These are phyloP conservation scores for Telmatochromis sp. DNA, from an alignment of 2,113 vertebrate genomes.

Conservation along the genomic window DNA sequence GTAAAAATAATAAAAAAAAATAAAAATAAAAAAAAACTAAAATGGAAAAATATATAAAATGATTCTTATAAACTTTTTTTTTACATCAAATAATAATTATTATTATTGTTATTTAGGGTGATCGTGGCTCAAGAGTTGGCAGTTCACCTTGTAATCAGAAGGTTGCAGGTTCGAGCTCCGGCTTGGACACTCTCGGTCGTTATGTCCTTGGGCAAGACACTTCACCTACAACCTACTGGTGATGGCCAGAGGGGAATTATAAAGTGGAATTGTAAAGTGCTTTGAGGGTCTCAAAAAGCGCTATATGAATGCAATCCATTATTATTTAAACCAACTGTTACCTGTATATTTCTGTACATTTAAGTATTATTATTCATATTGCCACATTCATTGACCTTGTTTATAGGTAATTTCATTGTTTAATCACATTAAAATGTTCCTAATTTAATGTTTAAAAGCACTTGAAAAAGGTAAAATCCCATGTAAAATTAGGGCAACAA, in stretches of 20 bases:
- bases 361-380: background rate
- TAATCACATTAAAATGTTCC: background rate
- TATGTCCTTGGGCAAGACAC: fast-evolving
- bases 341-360: background rate
- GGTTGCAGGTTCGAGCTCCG: too few relatives aligned
- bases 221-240: too few relatives aligned
- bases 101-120: too few relatives aligned
- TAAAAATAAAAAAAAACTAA: too few relatives aligned
- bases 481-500: background rate
- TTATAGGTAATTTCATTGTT: background rate
- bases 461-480: background rate
- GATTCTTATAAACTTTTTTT: too few relatives aligned
- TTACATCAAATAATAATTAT: too few relatives aligned
- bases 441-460: background rate
- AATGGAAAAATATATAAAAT: too few relatives aligned
- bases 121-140: too few relatives aligned
- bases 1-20: too few relatives aligned
- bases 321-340: background rate
- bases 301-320: background rate
- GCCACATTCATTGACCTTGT: background rate
- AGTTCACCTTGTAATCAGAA: too few relatives aligned
- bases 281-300: background rate
- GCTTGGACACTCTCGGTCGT: too few relatives aligned
- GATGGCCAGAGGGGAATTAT: too few relatives aligned
- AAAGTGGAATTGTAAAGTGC: background rate